Percentiles rank a stretch among this genome's conserved stretches.
Evolutionary conservation across 2,113 vertebrate genomes (phyloP).

Genomic region (Poecile atricapillus): DNA sequence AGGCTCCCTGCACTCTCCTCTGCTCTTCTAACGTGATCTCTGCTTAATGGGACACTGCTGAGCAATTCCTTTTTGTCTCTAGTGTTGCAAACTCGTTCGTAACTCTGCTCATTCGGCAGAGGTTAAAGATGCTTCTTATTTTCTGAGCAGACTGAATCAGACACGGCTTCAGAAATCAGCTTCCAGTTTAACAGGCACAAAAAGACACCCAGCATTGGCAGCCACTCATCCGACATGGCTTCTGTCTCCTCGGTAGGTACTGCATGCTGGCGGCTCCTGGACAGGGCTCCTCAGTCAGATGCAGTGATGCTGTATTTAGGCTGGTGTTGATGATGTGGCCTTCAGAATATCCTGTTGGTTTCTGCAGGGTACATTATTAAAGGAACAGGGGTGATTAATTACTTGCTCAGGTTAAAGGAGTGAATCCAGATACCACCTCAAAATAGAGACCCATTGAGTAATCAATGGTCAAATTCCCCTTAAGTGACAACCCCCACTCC

Average conservation of each 20-base stretch:
- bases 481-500: fast-evolving
- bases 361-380: not conserved
- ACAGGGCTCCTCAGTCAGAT: fast-evolving
- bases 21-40: not conserved
- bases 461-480: not conserved
- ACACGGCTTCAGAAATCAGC: slow-evolving; percentile 75
- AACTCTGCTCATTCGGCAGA: not conserved
- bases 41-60: slow-evolving; percentile 11
- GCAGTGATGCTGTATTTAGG: not conserved
- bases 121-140: slow-evolving; percentile 28
- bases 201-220: slow-evolving; percentile 67
- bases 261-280: not conserved
- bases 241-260: slow-evolving; percentile 73
- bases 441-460: not conserved
- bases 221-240: slow-evolving; percentile 75
- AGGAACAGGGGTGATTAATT: not conserved
- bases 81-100: not conserved
- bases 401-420: not conserved
- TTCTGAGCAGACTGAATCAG: slow-evolving; percentile 71
- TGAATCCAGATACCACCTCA: not conserved
- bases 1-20: not conserved
- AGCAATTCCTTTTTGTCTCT: not conserved
- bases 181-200: slow-evolving; percentile 69
- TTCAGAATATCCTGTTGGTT: not conserved
- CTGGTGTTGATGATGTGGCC: not conserved